Evolutionary conservation across 2,113 vertebrate genomes (phyloP), one percentile per base, ranked within the genome.

Genomic region (Nibea coibor): DNA sequence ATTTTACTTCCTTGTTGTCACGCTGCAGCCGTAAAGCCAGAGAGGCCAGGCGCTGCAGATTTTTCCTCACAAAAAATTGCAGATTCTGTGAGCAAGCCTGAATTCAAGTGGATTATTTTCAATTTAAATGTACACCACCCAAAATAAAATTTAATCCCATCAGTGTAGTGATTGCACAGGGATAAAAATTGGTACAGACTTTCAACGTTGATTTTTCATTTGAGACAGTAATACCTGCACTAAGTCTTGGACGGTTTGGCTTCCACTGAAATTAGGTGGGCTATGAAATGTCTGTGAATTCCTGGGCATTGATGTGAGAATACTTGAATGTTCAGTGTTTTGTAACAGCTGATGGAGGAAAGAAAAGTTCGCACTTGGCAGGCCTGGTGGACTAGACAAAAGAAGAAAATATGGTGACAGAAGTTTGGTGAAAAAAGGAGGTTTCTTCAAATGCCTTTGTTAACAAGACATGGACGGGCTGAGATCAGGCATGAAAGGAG

Each of bases 1-100:
- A 10, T 88, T 89, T 90, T 82, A 83, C 82, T 72, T 90, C 86
- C 86, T 88, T 74, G 77, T 85, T 88, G 84, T 89, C 83, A 75
- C 63, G 65, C 53, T 88, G 79, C 72, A 61, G 62, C 62, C 28
- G 0, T 73, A 73, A 89, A 78, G 76, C 59, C 28, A 28, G 20
- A 62, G 45, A 80, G 68, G 39, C 73, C 72, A 54, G 75, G 48
- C 63, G 4, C 54, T 74, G 63, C 22, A 69, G 2, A 57, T 59
- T n/a, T 66, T 35, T 43, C 19, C 31, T 50, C 11, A 31, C 35
- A 39, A 39, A 39, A 39, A 39, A 8, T 39, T 7, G 10, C 35
- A 35, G 35, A 66, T 24, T 75, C 24, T 31, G 10, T 12, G 48
- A 72, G 48, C 16, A 47, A 78, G 80, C 26, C 7, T 50, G 26